These are phyloP conservation scores for Megalopta genalis DNA, from an alignment of 1,140 invertebrate genomes.

Conservation along the genomic window DNA sequence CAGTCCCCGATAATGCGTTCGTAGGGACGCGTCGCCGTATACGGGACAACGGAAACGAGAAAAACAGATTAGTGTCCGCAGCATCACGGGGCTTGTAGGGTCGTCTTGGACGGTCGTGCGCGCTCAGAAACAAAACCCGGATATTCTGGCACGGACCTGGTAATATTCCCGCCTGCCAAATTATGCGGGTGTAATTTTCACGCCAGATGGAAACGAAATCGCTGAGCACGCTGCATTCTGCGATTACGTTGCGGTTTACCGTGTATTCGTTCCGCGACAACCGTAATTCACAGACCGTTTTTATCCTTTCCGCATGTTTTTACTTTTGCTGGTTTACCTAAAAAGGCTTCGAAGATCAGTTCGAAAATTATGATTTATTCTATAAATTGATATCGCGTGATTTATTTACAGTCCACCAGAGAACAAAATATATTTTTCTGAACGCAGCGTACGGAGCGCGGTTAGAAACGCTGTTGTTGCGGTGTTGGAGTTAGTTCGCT, in stretches of 20 bases:
- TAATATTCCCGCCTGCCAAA: conserved; percentile 17
- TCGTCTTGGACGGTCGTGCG: background rate
- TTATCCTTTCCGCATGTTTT: background rate
- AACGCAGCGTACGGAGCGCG: background rate
- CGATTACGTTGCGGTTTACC: conserved; percentile 47
- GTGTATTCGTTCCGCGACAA: conserved; percentile 41
- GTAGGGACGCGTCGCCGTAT: background rate
- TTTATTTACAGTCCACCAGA: no score
- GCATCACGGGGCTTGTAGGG: background rate
- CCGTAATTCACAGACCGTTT: conserved; percentile 16
- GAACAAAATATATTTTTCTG: no score
- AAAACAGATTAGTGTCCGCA: background rate
- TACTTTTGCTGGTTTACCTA: no score
- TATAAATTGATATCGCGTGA: no score
- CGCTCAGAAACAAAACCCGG: background rate
- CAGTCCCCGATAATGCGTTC: background rate
- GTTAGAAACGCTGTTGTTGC: background rate
- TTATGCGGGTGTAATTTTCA: conserved; percentile 43
- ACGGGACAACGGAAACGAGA: no score
- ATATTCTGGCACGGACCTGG: background rate
- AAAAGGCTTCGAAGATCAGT: no score
- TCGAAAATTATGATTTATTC: no score
- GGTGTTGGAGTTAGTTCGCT: no score
- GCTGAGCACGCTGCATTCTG: background rate
- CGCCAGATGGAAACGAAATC: conserved; percentile 36